These are phyloP conservation scores for Sebastes taczanowskii DNA, from an alignment of 2,797 vertebrate species.

Conservation along the genomic window DNA sequence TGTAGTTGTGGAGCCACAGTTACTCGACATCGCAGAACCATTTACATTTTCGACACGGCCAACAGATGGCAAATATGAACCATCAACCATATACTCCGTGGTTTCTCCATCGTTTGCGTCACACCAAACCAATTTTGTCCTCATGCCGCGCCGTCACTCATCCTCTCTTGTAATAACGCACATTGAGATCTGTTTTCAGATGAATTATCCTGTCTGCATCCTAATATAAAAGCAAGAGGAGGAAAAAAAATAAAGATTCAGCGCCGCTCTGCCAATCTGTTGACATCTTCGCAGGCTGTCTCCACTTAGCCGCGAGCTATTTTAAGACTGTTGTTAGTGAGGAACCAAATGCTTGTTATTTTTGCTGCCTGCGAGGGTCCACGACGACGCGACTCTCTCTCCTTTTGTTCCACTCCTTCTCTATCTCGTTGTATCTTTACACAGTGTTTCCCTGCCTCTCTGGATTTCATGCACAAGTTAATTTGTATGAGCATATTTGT, in stretches of 20 bases:
- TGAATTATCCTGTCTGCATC: constrained; percentile 16
- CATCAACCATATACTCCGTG: neutral
- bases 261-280: constrained; percentile 34
- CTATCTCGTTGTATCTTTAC: neutral
- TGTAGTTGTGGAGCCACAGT: neutral
- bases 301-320: constrained; percentile 57
- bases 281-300: constrained; percentile 60
- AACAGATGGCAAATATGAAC: neutral
- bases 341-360: constrained; percentile 53
- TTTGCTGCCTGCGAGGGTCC: constrained; percentile 34
- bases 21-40: neutral
- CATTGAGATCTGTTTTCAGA: neutral
- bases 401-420: neutral
- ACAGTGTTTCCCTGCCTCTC: neutral
- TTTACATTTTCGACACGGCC: neutral
- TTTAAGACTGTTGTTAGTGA: constrained; percentile 55
- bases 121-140: neutral
- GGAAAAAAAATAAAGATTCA: neutral
- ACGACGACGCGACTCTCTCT: neutral
- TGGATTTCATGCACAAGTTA: constrained; percentile 9
- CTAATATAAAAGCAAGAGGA: constrained; percentile 21
- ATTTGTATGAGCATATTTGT: constrained; percentile 21
- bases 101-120: neutral
- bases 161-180: neutral
- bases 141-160: neutral